Conservation (phyloP, 2,113 vertebrate species). For the Nestor notabilis region DNA sequence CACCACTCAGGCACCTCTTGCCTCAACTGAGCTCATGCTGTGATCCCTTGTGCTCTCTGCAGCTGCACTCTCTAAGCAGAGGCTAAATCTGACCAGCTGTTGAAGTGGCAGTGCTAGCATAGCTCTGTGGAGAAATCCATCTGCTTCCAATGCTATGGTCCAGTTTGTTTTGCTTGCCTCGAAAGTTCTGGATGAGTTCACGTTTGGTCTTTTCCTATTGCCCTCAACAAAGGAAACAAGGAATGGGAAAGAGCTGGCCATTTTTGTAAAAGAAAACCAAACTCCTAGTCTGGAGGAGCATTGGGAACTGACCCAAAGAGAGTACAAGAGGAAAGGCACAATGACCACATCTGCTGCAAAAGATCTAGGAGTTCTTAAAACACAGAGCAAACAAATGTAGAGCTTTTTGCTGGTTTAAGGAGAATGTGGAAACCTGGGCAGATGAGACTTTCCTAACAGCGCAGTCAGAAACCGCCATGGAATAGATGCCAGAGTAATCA, state of each 20-base stretch:
- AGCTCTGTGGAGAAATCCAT: not conserved
- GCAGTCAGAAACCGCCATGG: not conserved
- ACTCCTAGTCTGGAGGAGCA: not conserved
- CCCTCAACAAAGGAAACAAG: not conserved
- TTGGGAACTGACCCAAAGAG: not conserved
- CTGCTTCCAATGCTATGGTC: not conserved
- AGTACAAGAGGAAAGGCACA: not conserved
- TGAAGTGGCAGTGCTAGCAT: not conserved
- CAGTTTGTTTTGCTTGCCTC: not conserved
- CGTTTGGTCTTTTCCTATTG: not conserved
- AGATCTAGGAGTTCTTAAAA: not conserved
- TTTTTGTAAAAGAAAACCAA: not conserved
- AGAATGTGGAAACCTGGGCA: not conserved
- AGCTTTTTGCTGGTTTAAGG: not conserved
- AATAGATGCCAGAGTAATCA: not conserved
- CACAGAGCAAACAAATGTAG: not conserved
- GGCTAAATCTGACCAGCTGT: constrained; percentile 30
- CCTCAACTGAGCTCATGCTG: not conserved
- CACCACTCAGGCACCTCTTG: not conserved
- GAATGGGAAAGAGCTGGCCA: not conserved
- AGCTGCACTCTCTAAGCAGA: not conserved
- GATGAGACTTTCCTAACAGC: not conserved
- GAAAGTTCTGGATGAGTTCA: constrained; percentile 16
- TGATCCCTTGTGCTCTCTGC: not conserved
- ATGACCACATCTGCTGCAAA: not conserved